Evolutionary conservation across 2,888 invertebrate genomes (phyloP), one percentile per base, ranked within the genome.

Genomic region (Beris morrisii): DNA sequence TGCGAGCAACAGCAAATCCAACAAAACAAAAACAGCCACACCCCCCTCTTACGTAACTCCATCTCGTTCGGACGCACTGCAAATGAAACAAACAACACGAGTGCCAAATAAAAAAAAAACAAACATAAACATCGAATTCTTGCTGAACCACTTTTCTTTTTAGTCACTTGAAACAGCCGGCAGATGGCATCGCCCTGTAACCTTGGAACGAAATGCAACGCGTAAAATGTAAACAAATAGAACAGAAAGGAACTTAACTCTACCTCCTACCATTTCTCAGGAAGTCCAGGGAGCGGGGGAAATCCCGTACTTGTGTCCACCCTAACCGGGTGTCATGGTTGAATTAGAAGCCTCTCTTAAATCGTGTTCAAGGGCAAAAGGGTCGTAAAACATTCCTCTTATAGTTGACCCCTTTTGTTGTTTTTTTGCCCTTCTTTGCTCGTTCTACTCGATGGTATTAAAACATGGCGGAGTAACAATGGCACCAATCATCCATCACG

Each of bases 111-210:
- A 38, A 38, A 38, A 38, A 9, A 9, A 5, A 1, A 38, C 38
- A 38, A 22, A 5, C 38, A 38, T 9, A 38, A 38, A 9, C 38
- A 9, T 22, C 22, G 22, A 22, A 22, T 22, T 22, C 22, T 22
- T 56, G 57, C 12, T 22, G 57, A n/a, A 15, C 12, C 5, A 38
- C 28, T 30, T 54, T 4, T 57, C 28, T 44, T 45, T 44, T 57
- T 57, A 11, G 22, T 15, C n/a, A 5, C 30, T 48, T n/a, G n/a
- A n/a, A 15, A 38, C 43, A 5, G 43, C 56, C 56, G 43, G 58
- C 58, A 48, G 30, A 46, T 59, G 58, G 48, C 58, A 48, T 46
- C 48, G 12, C 31, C 30, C 30, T 9, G 6, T 43, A 59, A 48
- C 58, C 58, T 59, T 59, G 58, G 31, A 12, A 9, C 38, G 9